Conservation (phyloP, 2,888 invertebrate genomes). For the Lucinisca nassula region DNA sequence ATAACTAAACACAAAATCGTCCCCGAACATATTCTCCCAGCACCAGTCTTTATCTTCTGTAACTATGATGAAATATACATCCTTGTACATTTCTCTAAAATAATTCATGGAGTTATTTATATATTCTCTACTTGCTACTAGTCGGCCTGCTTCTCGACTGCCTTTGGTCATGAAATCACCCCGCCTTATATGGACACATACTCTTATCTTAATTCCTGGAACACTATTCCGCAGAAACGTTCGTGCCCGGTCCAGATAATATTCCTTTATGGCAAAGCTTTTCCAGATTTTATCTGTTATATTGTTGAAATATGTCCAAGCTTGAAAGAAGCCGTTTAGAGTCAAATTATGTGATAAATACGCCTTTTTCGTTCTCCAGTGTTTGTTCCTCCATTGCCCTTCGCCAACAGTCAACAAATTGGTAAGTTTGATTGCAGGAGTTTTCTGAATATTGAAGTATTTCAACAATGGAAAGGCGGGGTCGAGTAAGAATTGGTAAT, state of each 20-base stretch:
- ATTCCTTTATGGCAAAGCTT: not conserved
- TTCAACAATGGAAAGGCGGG: not conserved
- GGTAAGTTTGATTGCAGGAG: not conserved
- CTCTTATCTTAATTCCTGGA: not conserved
- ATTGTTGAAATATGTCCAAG: not conserved
- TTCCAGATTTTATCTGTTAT: not conserved
- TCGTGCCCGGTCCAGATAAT: not conserved
- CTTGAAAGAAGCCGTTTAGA: not conserved
- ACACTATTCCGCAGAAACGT: not conserved
- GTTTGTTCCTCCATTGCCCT: not conserved
- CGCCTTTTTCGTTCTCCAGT: not conserved
- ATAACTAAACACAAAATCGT: not conserved
- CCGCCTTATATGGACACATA: not conserved
- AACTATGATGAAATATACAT: not conserved
- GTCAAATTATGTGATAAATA: not conserved
- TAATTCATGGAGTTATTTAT: not conserved
- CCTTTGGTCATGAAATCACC: not conserved
- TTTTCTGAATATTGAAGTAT: not conserved
- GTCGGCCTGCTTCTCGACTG: not conserved
- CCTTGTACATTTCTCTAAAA: not conserved
- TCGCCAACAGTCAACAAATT: not conserved
- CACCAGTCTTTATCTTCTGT: not conserved
- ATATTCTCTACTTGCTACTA: not conserved
- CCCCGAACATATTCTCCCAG: not conserved
- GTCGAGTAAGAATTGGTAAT: not conserved